These are phyloP conservation scores for Aleiodes testaceus DNA, from an alignment of 2,888 invertebrate species.

Conservation along the genomic window DNA sequence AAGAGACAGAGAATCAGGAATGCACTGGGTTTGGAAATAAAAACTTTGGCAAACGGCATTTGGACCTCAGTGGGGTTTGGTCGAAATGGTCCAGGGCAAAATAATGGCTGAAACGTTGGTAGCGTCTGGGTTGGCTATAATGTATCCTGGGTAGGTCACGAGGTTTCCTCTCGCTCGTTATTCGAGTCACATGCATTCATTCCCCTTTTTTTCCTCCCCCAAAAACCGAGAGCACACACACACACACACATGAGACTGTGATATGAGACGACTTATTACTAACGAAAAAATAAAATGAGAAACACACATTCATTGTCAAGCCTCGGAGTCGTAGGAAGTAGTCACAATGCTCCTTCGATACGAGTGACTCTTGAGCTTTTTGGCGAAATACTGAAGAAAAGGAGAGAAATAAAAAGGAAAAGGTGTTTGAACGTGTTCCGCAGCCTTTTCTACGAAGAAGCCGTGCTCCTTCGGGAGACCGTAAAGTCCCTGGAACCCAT, in stretches of 20 bases:
- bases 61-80: conserved; percentile 22
- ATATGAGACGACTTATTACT: conserved; percentile 19
- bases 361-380: not conserved
- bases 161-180: conserved; percentile 59
- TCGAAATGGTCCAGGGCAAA: conserved; percentile 47
- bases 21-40: conserved; percentile 34
- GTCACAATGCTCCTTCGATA: not conserved
- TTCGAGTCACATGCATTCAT: conserved; percentile 63
- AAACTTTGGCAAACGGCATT: conserved; percentile 40
- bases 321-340: not conserved
- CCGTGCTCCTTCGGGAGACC: conserved; percentile 62
- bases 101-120: conserved; percentile 53
- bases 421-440: conserved; percentile 31
- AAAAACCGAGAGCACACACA: not conserved
- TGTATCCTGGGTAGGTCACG: conserved; percentile 53
- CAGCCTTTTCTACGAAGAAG: conserved; percentile 45
- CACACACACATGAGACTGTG: conserved; percentile 1
- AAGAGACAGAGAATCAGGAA: not conserved
- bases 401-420: conserved; percentile 45
- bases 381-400: conserved; percentile 46
- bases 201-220: not conserved
- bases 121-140: conserved; percentile 37
- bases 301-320: not conserved
- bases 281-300: not conserved
- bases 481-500: conserved; percentile 60